Percentiles rank a stretch among this genome's conserved stretches.
Evolutionary conservation across 2,888 invertebrate species (phyloP).

Genomic region (Agonopterix alstromeriana): DNA sequence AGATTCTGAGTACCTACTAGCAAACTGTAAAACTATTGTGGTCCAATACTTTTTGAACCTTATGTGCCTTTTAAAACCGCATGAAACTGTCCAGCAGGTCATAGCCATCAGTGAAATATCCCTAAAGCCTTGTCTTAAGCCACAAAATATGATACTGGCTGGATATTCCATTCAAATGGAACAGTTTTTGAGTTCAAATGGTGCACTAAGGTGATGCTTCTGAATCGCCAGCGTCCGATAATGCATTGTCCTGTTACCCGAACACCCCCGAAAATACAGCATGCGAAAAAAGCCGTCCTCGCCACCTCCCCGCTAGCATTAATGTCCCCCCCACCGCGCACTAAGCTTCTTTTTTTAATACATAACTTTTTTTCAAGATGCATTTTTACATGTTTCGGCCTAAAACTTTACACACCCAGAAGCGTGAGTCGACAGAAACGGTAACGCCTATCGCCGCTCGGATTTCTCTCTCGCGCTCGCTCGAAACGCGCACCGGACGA

Average conservation of each 20-base stretch:
- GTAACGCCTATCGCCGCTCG: slow-evolving; percentile 62
- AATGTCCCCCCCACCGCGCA: slow-evolving; percentile 71
- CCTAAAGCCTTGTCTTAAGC: no score
- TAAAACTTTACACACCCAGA: slow-evolving; percentile 76
- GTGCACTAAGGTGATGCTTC: slow-evolving; percentile 62
- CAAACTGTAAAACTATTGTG: no score
- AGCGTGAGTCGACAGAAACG: slow-evolving; percentile 52
- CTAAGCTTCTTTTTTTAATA: slow-evolving; percentile 77
- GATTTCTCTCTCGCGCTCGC: slow-evolving; percentile 57
- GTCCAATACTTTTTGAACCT: no score
- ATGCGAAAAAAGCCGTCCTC: slow-evolving; percentile 71
- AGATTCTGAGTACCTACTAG: no score
- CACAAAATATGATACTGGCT: no score
- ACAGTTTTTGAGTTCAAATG: slow-evolving; percentile 41
- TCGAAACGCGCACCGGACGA: slow-evolving; percentile 46
- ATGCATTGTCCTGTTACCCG: slow-evolving; percentile 72
- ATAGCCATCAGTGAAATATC: no score
- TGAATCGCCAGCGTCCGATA: slow-evolving; percentile 54
- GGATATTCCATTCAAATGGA: no score
- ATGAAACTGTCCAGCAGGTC: no score
- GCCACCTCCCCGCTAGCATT: slow-evolving; percentile 67
- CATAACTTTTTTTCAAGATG: slow-evolving; percentile 78
- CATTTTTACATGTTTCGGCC: slow-evolving; percentile 78
- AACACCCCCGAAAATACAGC: slow-evolving; percentile 73
- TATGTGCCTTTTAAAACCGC: no score